Percentiles rank a stretch among this genome's conserved stretches.
Conservation (phyloP, 2,113 vertebrate genomes). For the Proteles cristata region DNA sequence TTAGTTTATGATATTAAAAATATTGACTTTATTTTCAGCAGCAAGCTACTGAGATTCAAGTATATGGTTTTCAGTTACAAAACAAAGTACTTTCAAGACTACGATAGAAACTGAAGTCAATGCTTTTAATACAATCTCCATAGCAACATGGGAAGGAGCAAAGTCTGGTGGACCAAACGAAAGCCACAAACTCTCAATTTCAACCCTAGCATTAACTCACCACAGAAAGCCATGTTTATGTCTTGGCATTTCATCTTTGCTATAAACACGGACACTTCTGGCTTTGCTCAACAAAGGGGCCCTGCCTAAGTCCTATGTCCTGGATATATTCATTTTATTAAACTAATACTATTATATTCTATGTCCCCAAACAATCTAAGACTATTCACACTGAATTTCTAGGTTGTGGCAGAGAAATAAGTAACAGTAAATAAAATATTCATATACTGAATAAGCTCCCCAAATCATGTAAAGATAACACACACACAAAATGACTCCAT, state of each 20-base stretch:
- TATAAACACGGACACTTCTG: neutral
- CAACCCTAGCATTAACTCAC: slow-evolving; percentile 46
- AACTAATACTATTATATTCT: neutral
- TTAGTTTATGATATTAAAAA: slow-evolving; percentile 9
- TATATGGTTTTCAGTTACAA: slow-evolving; percentile 54
- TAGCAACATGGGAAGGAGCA: slow-evolving; percentile 36
- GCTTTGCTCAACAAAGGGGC: neutral
- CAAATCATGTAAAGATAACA: neutral
- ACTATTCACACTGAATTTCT: neutral
- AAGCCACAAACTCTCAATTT: slow-evolving; percentile 49
- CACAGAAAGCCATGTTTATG: slow-evolving; percentile 21
- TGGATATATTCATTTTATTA: neutral
- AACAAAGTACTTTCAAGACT: slow-evolving; percentile 55
- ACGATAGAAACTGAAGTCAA: slow-evolving; percentile 44
- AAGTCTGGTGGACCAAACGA: neutral
- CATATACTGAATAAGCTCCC: neutral
- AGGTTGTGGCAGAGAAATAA: neutral
- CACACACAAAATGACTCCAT: neutral
- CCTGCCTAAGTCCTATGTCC: neutral
- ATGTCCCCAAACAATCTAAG: neutral
- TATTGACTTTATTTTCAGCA: slow-evolving; percentile 53
- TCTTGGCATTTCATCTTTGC: slow-evolving; percentile 1
- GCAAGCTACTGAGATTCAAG: slow-evolving; percentile 44
- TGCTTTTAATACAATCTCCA: slow-evolving; percentile 55
- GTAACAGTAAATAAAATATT: neutral